phyloP scores from a whole-genome alignment of 2,888 invertebrate species.

The Xestia ashworthii region DNA sequence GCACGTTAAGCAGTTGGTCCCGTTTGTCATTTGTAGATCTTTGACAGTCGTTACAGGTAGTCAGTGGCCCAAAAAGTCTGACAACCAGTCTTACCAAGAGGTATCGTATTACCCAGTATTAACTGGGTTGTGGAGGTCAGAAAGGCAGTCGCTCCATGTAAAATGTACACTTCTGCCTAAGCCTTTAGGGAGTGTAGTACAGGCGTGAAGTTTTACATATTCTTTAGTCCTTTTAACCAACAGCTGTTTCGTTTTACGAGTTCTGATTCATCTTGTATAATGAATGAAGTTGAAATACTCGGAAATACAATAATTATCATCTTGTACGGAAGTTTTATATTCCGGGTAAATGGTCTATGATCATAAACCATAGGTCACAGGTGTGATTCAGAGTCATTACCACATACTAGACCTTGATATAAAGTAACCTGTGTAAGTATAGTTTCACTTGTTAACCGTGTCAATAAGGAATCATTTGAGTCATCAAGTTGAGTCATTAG shows the following conservation, averaged over 20 bases:
- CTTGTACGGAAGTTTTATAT: constrained; percentile 33
- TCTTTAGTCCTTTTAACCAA: neutral
- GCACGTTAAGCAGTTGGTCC: too few species aligned
- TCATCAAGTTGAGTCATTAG: constrained; percentile 76
- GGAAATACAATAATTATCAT: constrained; percentile 18
- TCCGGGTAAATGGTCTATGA: constrained; percentile 39
- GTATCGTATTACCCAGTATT: too few species aligned
- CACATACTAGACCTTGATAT: constrained; percentile 65
- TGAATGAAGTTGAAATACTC: constrained; percentile 20
- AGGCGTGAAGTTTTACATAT: neutral
- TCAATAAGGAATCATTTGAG: constrained; percentile 71
- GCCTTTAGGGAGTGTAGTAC: neutral
- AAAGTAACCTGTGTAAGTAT: constrained; percentile 42
- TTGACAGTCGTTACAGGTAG: too few species aligned
- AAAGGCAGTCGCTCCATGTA: too few species aligned
- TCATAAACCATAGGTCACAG: constrained; percentile 20
- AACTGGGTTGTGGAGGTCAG: too few species aligned
- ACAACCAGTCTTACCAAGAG: too few species aligned
- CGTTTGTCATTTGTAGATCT: too few species aligned
- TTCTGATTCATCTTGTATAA: constrained; percentile 51
- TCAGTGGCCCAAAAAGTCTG: too few species aligned
- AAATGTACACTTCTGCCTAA: neutral
- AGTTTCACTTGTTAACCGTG: constrained; percentile 66
- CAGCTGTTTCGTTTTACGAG: constrained; percentile 24
- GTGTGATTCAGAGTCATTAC: constrained; percentile 69